phyloP scores from a whole-genome alignment of 1,140 invertebrate genomes.

The Himalopsyche phryganea region DNA sequence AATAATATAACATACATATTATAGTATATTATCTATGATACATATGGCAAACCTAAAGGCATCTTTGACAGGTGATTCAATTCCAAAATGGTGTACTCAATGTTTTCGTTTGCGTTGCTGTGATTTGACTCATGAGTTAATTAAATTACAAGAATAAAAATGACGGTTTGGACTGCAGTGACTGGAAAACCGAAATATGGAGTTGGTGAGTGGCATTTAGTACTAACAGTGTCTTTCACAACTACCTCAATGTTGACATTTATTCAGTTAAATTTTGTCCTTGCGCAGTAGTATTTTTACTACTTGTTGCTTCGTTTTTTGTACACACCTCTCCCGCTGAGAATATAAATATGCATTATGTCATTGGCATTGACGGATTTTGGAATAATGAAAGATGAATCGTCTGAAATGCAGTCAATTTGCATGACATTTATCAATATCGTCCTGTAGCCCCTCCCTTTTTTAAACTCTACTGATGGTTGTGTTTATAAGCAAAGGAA shows the following conservation, averaged over 20 bases:
- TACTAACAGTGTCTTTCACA: not conserved
- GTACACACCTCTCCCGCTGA: constrained; percentile 16
- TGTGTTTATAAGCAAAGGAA: not conserved
- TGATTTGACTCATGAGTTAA: constrained; percentile 12
- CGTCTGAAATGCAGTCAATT: not conserved
- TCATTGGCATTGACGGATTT: constrained; percentile 10
- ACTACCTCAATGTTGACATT: not conserved
- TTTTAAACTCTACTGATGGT: constrained; percentile 16
- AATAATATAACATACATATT: no score
- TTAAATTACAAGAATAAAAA: constrained; percentile 8
- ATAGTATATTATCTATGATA: no score
- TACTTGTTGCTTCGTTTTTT: constrained; percentile 23
- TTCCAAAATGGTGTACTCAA: constrained; percentile 16
- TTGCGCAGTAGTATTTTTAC: constrained; percentile 10
- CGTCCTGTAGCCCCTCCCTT: constrained; percentile 18
- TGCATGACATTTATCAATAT: constrained; percentile 14
- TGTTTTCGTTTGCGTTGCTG: constrained; percentile 17
- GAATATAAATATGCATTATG: constrained; percentile 18
- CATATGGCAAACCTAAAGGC: no score
- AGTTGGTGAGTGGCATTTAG: constrained; percentile 14
- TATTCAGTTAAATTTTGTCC: constrained; percentile 9
- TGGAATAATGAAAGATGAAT: not conserved
- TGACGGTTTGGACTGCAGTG: constrained; percentile 19
- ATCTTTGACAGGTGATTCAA: constrained; percentile 18
- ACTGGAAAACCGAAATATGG: constrained; percentile 17